Conservation (phyloP, 2,888 invertebrate genomes). For the Coleophora deauratella region DNA sequence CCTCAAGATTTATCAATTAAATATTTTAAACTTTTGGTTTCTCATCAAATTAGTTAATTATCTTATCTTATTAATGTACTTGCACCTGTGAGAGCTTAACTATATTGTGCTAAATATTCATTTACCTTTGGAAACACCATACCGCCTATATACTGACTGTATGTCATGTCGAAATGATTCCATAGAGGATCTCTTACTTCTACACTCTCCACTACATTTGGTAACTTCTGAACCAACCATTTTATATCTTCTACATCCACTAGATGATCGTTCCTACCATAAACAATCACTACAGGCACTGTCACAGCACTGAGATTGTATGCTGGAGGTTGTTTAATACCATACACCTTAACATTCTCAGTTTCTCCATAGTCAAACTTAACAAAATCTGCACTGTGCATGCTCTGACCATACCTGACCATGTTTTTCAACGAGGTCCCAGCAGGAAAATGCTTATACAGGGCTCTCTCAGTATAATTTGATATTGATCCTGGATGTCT, state of each 20-base stretch:
- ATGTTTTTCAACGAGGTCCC: slow-evolving; percentile 43
- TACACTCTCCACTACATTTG: slow-evolving; percentile 69
- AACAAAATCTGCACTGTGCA: slow-evolving; percentile 27
- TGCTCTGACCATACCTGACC: slow-evolving; percentile 45
- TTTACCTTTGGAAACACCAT: slow-evolving; percentile 25
- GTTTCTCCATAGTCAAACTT: slow-evolving; percentile 46
- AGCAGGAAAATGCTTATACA: slow-evolving; percentile 45
- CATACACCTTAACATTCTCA: slow-evolving; percentile 37
- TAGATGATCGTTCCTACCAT: slow-evolving; percentile 69
- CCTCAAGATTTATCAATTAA: too few relatives aligned
- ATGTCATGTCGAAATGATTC: slow-evolving; percentile 37
- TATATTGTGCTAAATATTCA: slow-evolving; percentile 8
- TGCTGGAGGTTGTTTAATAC: slow-evolving; percentile 32
- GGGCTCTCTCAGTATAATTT: slow-evolving; percentile 27
- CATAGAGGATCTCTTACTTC: slow-evolving; percentile 65
- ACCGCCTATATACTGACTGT: slow-evolving; percentile 30
- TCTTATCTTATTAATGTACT: too few relatives aligned
- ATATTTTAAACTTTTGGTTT: too few relatives aligned
- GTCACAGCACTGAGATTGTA: slow-evolving; percentile 39
- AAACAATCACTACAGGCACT: slow-evolving; percentile 38
- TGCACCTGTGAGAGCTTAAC: not conserved
- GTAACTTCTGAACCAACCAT: slow-evolving; percentile 65
- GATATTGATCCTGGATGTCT: slow-evolving; percentile 40
- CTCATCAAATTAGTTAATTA: too few relatives aligned
- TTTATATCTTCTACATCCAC: slow-evolving; percentile 73